These are phyloP conservation scores for Rutilus rutilus DNA, from an alignment of 2,113 vertebrate genomes.

Conservation along the genomic window DNA sequence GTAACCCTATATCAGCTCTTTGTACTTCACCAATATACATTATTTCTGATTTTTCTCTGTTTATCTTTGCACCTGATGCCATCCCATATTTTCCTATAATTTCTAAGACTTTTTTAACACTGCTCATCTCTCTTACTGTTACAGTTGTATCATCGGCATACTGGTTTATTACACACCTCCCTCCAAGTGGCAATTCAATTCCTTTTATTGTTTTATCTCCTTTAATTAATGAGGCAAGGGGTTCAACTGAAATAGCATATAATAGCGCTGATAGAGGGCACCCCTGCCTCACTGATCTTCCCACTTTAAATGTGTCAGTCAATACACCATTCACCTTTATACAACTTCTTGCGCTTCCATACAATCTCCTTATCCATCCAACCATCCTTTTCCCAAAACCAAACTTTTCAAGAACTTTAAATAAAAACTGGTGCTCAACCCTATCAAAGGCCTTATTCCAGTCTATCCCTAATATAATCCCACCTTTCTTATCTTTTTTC, in stretches of 20 bases:
- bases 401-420: background rate
- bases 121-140: background rate
- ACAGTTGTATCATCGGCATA: background rate
- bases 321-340: background rate
- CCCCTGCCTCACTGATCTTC: background rate
- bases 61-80: background rate
- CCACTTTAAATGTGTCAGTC: background rate
- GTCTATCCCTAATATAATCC: background rate
- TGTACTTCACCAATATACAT: background rate
- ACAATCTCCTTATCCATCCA: background rate
- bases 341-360: background rate
- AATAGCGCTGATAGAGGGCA: constrained; percentile 1
- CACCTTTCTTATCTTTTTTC: background rate
- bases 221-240: background rate
- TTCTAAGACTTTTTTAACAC: background rate
- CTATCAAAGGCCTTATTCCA: background rate
- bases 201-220: background rate
- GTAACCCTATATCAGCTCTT: background rate
- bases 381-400: background rate
- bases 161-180: background rate
- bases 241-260: background rate
- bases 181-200: background rate
- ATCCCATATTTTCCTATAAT: background rate
- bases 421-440: background rate
- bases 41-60: background rate